These are phyloP conservation scores for Pelosia muscerda DNA, from an alignment of 2,888 invertebrate species.

Conservation along the genomic window DNA sequence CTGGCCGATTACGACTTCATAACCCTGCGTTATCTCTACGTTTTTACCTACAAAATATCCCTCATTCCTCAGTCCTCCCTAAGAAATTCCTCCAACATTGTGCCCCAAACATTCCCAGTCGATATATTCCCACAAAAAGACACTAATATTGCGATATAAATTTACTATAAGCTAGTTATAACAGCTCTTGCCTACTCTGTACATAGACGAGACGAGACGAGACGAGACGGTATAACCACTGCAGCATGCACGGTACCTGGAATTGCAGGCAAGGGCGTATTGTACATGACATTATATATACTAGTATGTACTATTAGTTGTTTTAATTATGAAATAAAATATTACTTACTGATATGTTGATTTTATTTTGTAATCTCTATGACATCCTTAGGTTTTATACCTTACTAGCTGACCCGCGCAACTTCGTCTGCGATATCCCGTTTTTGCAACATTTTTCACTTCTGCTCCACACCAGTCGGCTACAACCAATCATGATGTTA, in stretches of 20 bases:
- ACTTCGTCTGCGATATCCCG: too few relatives aligned
- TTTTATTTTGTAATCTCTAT: slow-evolving; percentile 49
- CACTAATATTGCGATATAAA: background rate
- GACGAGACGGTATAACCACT: slow-evolving; percentile 59
- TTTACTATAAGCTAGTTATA: slow-evolving; percentile 21
- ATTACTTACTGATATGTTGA: slow-evolving; percentile 64
- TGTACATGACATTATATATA: slow-evolving; percentile 55
- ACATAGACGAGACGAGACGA: slow-evolving; percentile 59
- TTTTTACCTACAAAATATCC: too few relatives aligned
- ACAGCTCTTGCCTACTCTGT: slow-evolving; percentile 68
- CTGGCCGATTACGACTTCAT: too few relatives aligned
- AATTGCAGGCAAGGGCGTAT: slow-evolving; percentile 75
- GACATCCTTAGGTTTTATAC: background rate
- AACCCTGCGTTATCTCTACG: too few relatives aligned
- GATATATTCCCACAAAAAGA: background rate
- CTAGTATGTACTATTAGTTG: slow-evolving; percentile 72
- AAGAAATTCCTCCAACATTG: background rate
- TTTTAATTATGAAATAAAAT: slow-evolving; percentile 80
- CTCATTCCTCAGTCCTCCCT: background rate
- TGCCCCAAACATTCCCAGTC: background rate
- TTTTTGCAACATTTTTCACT: too few relatives aligned
- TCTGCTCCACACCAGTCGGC: too few relatives aligned
- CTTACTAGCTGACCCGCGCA: too few relatives aligned
- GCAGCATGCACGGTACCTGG: slow-evolving; percentile 81
- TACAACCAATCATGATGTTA: too few relatives aligned